Base-by-base conservation (phyloP, 2,797 vertebrate species). In the Telmatherina bonti region DNA sequence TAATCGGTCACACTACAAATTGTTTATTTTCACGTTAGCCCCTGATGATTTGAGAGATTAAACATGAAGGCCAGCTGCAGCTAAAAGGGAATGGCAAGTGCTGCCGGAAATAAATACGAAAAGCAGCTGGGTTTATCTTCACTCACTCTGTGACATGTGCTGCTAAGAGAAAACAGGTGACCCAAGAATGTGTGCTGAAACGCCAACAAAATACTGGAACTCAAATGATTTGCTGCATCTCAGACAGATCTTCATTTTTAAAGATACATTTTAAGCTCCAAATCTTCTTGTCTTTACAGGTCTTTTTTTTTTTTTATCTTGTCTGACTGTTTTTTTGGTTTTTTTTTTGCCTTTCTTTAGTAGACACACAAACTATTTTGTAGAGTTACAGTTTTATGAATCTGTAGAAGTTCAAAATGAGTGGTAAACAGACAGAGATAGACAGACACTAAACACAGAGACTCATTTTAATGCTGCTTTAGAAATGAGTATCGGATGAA, bases 51-150 rank as follows among this genome's bases (percentile, higher is more conserved):
- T 79, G 71, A 85, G 81, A 76, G 83, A 87, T 85, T 80, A 79
- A 71, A 70, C 78, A 67, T 59, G 76, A 84, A 84, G 76, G 70
- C 79, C 77, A 79, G 74, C 85, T 58, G 76, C 72, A 89, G 84
- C 91, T 90, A 86, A 89, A 88, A 83, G 76, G 62, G 85, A 83
- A 85, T 35, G 20, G 74, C 85, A 89, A 91, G 91, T 87, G 85
- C 89, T 85, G 80, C 76, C 79, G 88, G 83, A 88, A 91, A 87
- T 89, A 72, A 91, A 91, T 88, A 85, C 68, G 73, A 86, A 90
- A 92, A 93, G 91, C 91, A 93, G 92, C 92, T 93, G 92, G 82
- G 87, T 90, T 91, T 87, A 90, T 92, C 84, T 90, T 88, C 87
- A 87, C 85, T 90, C 85, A 68, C 85, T 82, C 81, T 74, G 31